phyloP scores from a whole-genome alignment of 2,113 vertebrate species.

The Scartelaos histophorus region DNA sequence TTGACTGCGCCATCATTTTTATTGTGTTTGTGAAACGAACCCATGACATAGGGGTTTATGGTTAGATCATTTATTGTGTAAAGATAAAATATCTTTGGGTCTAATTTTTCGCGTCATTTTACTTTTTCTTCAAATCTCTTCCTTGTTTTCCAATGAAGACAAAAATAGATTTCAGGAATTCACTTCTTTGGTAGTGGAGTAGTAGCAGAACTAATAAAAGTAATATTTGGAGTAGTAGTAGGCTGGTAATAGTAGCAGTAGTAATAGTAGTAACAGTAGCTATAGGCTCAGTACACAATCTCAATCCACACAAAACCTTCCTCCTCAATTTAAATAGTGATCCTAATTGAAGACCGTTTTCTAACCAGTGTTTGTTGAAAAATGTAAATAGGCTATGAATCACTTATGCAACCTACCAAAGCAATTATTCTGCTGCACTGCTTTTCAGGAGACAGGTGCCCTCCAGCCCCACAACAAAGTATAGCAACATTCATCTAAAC shows the following conservation, averaged over 20 bases:
- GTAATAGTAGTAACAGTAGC: too few species aligned
- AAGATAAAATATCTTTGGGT: too few species aligned
- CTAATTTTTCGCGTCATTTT: too few species aligned
- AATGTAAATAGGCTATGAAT: slow-evolving; percentile 8
- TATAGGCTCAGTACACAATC: neutral
- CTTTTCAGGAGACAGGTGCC: slow-evolving; percentile 13
- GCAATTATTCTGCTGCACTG: slow-evolving; percentile 8
- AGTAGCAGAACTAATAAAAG: neutral
- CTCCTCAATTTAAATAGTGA: neutral
- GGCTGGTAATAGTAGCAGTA: neutral
- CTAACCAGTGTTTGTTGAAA: slow-evolving; percentile 4
- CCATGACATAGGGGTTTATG: too few species aligned
- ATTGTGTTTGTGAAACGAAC: too few species aligned
- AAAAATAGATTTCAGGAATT: too few species aligned
- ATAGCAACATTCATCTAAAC: slow-evolving; percentile 9
- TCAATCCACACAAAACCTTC: neutral
- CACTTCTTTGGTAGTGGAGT: too few species aligned
- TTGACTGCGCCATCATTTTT: too few species aligned
- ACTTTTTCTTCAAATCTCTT: too few species aligned
- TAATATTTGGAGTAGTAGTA: neutral
- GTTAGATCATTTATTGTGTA: too few species aligned
- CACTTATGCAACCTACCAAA: slow-evolving; percentile 14
- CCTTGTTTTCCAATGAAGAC: too few species aligned
- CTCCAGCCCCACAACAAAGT: slow-evolving; percentile 9
- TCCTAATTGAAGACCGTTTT: neutral